Evolutionary conservation across 2,888 invertebrate species (phyloP).

Genomic region (Drosophila stalkeri): DNA sequence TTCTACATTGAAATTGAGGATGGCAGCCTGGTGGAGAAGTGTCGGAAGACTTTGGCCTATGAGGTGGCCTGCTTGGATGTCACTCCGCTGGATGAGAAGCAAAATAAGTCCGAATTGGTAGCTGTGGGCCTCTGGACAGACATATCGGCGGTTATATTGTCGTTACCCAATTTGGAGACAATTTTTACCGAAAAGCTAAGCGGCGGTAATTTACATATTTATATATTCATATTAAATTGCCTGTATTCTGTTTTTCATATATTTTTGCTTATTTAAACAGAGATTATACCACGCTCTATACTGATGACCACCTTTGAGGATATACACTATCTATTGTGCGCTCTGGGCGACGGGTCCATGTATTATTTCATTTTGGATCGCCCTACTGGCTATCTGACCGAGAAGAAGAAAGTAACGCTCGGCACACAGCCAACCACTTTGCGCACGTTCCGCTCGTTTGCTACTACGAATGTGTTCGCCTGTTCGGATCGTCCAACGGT

Average conservation of each 20-base stretch:
- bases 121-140: slow-evolving; percentile 99
- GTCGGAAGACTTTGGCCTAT: slow-evolving; percentile 92
- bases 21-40: slow-evolving; percentile 88
- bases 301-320: slow-evolving; percentile 97
- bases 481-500: slow-evolving; percentile 99
- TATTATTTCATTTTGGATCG: slow-evolving; percentile 96
- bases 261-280: slow-evolving; percentile 85
- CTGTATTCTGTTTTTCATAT: neutral
- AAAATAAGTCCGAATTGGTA: slow-evolving; percentile 89
- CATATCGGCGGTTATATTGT: slow-evolving; percentile 94
- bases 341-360: slow-evolving; percentile 98
- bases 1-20: slow-evolving; percentile 91
- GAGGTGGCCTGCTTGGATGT: slow-evolving; percentile 99
- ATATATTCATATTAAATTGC: neutral
- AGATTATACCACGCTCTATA: slow-evolving; percentile 98
- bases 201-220: slow-evolving; percentile 87
- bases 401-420: slow-evolving; percentile 97
- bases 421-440: slow-evolving; percentile 99
- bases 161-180: slow-evolving; percentile 92
- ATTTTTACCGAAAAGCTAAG: slow-evolving; percentile 95
- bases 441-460: slow-evolving; percentile 94
- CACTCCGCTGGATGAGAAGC: slow-evolving; percentile 90
- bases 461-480: slow-evolving; percentile 98
- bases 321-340: slow-evolving; percentile 94
- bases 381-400: slow-evolving; percentile 90